Evolutionary conservation across 2,113 vertebrate species (phyloP).

Genomic region (Acanthisitta chloris): DNA sequence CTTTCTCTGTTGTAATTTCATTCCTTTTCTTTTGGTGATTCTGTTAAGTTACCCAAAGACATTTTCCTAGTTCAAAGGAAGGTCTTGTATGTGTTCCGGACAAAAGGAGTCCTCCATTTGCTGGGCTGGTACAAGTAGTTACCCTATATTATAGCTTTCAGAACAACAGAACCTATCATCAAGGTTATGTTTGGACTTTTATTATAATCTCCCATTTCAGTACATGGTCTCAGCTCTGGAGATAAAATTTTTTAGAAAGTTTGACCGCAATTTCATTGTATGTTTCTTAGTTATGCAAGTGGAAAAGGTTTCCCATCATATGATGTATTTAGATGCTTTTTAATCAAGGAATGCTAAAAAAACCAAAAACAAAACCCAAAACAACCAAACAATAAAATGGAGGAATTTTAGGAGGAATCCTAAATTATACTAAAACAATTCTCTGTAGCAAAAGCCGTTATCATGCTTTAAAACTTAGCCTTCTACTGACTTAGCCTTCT

Average conservation of each 20-base stretch:
- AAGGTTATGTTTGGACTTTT: constrained; percentile 51
- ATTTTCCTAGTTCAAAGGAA: constrained; percentile 8
- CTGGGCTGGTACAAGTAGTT: constrained; percentile 37
- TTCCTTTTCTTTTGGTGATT: not conserved
- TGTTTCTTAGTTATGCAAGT: not conserved
- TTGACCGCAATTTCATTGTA: not conserved
- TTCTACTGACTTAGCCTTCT: not conserved
- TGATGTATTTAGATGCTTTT: not conserved
- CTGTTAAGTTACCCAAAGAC: not conserved
- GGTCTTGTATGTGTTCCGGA: not conserved
- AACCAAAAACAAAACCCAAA: too few species aligned
- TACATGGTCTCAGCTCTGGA: constrained; percentile 1
- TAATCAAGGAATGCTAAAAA: not conserved
- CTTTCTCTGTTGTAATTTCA: not conserved
- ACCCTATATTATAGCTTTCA: constrained; percentile 50
- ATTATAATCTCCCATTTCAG: constrained; percentile 59
- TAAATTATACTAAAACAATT: not conserved
- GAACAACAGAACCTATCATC: constrained; percentile 43
- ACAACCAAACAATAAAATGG: not conserved
- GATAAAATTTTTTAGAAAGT: constrained; percentile 25
- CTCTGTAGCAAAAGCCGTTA: not conserved
- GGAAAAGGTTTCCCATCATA: not conserved
- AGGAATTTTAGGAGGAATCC: not conserved
- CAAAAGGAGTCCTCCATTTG: constrained; percentile 8
- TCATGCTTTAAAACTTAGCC: not conserved